Evolutionary conservation across 2,888 invertebrate genomes (phyloP).

Genomic region (Drosophila quinaria): DNA sequence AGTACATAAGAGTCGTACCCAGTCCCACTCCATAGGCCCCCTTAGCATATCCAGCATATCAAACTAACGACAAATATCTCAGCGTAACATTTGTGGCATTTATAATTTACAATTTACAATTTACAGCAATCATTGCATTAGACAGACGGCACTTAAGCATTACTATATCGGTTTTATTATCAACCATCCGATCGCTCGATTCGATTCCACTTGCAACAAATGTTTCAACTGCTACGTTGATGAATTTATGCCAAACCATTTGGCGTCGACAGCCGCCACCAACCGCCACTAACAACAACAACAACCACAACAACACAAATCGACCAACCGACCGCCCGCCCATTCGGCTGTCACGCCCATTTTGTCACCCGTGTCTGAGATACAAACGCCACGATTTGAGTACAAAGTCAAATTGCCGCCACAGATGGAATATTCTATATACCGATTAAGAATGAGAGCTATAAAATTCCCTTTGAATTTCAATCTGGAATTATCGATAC

Average conservation of each 20-base stretch:
- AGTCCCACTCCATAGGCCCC: slow-evolving; percentile 36
- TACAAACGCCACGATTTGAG: slow-evolving; percentile 52
- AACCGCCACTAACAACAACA: slow-evolving; percentile 4
- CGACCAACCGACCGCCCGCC: slow-evolving; percentile 6
- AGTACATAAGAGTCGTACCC: slow-evolving; percentile 15
- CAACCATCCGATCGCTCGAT: slow-evolving; percentile 25
- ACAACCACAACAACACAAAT: neutral
- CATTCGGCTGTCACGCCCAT: slow-evolving; percentile 17
- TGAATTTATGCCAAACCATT: slow-evolving; percentile 76
- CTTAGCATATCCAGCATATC: slow-evolving; percentile 65
- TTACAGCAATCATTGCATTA: slow-evolving; percentile 77
- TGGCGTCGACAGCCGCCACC: slow-evolving; percentile 55
- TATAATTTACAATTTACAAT: slow-evolving; percentile 81
- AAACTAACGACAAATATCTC: slow-evolving; percentile 62
- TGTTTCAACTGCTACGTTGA: slow-evolving; percentile 62
- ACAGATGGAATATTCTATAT: slow-evolving; percentile 17
- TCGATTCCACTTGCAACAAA: slow-evolving; percentile 56
- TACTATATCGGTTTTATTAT: slow-evolving; percentile 79
- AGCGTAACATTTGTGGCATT: slow-evolving; percentile 81
- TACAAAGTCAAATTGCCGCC: slow-evolving; percentile 54
- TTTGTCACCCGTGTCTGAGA: slow-evolving; percentile 46
- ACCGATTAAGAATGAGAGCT: slow-evolving; percentile 7
- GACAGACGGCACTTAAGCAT: slow-evolving; percentile 69
- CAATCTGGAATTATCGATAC: neutral
- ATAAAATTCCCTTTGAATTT: slow-evolving; percentile 2